Base-by-base conservation (phyloP, 1,140 invertebrate species). In the Dreissena rostriformis region DNA sequence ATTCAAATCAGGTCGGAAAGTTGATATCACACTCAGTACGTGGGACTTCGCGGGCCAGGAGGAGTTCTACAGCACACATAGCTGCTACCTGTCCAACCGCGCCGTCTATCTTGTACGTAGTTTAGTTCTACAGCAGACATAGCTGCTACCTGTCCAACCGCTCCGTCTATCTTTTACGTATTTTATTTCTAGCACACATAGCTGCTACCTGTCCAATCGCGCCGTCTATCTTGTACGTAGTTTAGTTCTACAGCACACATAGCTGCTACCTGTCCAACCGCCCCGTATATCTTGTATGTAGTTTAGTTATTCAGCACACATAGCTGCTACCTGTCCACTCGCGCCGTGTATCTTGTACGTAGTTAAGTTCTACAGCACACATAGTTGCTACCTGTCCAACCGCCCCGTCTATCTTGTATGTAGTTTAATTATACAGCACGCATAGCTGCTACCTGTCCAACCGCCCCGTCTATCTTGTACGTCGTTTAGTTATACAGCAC, bases 311-410 rank as follows among this genome's bases (percentile, higher is more conserved):
- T n/a, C n/a, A n/a, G n/a, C n/a, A n/a, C n/a, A 14, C n/a, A 57
- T 57, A 14, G 12, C 55, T 14, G 55, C n/a, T 57, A 57, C 55
- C 55, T 57, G 72, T n/a, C n/a, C n/a, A n/a, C n/a, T n/a, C n/a
- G n/a, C n/a, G n/a, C n/a, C n/a, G n/a, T n/a, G n/a, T n/a, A n/a
- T n/a, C n/a, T n/a, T n/a, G n/a, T n/a, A n/a, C n/a, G n/a, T n/a
- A n/a, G n/a, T n/a, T n/a, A n/a, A n/a, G n/a, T 93, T 93, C 84
- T 99, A 99, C 92, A 97, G 98, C 0, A 99, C 98, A 0, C 98
- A 99, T 95, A 98, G 99, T 90, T 99, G 99, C 92, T 99, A 99
- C 92, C 94, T 99, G 11, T 99, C 98, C 0, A 98, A 98, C 88
- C 95, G 99, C 55, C 98, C 98, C 84, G 93, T 99, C 0, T 99